Conservation (phyloP, 2,113 vertebrate species). For the Hippopotamus amphibius region DNA sequence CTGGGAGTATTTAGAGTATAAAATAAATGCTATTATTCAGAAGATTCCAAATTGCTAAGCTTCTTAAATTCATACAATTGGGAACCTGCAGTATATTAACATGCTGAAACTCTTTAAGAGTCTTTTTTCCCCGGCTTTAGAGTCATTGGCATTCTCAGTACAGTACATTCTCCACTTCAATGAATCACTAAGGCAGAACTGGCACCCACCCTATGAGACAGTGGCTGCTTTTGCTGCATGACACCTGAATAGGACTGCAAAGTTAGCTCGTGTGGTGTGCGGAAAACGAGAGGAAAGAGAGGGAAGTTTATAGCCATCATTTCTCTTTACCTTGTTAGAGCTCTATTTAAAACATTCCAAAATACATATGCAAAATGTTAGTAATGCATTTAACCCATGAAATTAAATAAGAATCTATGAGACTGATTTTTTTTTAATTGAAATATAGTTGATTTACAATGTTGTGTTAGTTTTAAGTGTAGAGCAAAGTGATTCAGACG, state of each 20-base stretch:
- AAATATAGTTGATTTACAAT: not conserved
- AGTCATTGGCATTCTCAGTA: conserved; percentile 82
- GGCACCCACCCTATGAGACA: conserved; percentile 67
- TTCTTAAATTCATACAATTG: conserved; percentile 88
- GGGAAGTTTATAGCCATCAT: not conserved
- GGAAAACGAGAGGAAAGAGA: not conserved
- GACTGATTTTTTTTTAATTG: not conserved
- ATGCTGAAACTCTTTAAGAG: conserved; percentile 89
- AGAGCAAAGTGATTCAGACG: not conserved
- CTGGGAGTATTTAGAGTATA: conserved; percentile 86
- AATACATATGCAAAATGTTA: not conserved
- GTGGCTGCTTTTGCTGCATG: conserved; percentile 60
- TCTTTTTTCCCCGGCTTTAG: conserved; percentile 80
- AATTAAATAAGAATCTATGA: not conserved
- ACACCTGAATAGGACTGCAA: conserved; percentile 63
- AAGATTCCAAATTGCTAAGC: conserved; percentile 88
- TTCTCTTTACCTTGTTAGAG: not conserved
- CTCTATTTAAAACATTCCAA: not conserved
- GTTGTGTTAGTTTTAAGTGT: not conserved
- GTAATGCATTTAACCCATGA: not conserved
- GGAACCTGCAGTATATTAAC: conserved; percentile 88
- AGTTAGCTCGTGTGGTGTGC: conserved; percentile 44
- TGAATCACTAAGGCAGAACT: conserved; percentile 82
- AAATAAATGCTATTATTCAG: conserved; percentile 89
- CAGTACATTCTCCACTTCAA: conserved; percentile 69